Evolutionary conservation across 2,113 vertebrate genomes (phyloP).

Genomic region (Oreochromis niloticus): DNA sequence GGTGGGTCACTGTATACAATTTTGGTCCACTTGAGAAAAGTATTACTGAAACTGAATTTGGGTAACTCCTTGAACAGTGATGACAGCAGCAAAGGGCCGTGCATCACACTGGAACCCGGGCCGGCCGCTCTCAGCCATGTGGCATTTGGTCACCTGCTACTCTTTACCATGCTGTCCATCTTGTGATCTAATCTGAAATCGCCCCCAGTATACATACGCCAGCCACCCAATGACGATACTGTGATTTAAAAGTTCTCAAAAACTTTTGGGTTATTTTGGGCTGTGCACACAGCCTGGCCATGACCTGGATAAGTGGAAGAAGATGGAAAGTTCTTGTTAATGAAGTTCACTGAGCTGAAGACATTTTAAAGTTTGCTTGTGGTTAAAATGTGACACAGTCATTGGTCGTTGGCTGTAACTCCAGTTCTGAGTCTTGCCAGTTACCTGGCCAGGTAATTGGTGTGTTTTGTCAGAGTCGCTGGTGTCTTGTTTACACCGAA

Average conservation of each 20-base stretch:
- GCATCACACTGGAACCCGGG: background rate
- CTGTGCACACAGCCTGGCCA: background rate
- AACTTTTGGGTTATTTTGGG: background rate
- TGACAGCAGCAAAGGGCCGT: background rate
- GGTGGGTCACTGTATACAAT: background rate
- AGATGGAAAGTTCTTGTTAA: background rate
- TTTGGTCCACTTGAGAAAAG: background rate
- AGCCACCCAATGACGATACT: background rate
- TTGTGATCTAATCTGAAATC: background rate
- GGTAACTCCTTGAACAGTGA: background rate
- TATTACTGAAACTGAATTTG: background rate
- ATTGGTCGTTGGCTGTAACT: background rate
- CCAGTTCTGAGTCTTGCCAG: background rate
- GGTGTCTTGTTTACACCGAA: background rate
- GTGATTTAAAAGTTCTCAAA: background rate
- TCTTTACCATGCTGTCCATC: background rate
- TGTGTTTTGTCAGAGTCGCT: background rate
- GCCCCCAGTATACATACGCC: background rate
- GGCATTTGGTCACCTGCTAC: background rate
- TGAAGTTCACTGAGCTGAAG: background rate
- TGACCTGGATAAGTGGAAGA: background rate
- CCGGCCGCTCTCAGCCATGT: background rate
- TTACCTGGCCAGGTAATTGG: background rate
- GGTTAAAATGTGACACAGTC: background rate
- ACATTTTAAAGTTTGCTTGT: background rate